These are phyloP conservation scores for Anthoscopus minutus DNA, from an alignment of 2,113 vertebrate genomes.

Conservation along the genomic window DNA sequence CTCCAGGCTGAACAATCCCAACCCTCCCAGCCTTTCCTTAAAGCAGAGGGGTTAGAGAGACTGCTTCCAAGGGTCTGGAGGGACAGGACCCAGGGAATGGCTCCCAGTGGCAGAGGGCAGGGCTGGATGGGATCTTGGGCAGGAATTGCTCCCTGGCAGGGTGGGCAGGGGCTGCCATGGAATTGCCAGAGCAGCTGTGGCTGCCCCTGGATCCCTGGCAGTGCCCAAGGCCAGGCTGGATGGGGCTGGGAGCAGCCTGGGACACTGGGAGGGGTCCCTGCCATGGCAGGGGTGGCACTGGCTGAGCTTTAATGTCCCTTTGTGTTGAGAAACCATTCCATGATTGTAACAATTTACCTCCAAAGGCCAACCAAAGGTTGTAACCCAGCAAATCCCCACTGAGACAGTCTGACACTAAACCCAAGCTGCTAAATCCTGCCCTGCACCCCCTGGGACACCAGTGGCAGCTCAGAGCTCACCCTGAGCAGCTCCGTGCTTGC, in stretches of 20 bases:
- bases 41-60: neutral
- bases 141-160: neutral
- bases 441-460: neutral
- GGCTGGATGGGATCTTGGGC: accelerated
- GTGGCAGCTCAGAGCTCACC: neutral
- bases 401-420: neutral
- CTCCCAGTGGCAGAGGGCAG: neutral
- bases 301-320: accelerated
- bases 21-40: neutral
- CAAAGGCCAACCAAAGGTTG: neutral
- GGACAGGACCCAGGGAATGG: neutral
- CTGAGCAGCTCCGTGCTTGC: accelerated
- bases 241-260: neutral
- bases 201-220: neutral
- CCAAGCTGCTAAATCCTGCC: neutral
- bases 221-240: neutral
- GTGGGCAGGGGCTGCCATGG: neutral
- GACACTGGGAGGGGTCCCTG: neutral
- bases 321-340: neutral
- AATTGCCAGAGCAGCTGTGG: neutral
- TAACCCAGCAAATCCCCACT: neutral
- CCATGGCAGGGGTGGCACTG: accelerated
- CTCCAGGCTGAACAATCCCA: neutral
- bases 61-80: accelerated
- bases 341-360: neutral